Percentiles rank a stretch among this genome's conserved stretches.
These are phyloP conservation scores for Bombus balteatus DNA, from an alignment of 1,140 invertebrate species.

Conservation along the genomic window DNA sequence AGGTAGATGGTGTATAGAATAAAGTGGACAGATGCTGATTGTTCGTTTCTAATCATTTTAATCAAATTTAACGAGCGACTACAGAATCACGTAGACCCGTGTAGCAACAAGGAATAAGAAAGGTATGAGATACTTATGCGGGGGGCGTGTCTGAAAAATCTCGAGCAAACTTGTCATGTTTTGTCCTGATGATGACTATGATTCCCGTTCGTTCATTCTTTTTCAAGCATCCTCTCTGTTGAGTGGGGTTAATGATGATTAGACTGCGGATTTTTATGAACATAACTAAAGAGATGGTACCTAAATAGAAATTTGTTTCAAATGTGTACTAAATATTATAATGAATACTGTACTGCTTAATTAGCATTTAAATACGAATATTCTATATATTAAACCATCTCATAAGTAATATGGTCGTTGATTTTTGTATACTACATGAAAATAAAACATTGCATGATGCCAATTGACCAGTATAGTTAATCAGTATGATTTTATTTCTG, in stretches of 20 bases:
- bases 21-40: conserved; percentile 38
- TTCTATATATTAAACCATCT: too few species aligned
- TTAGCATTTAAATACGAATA: too few species aligned
- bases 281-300: too few species aligned
- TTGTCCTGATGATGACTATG: conserved; percentile 3
- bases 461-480: too few species aligned
- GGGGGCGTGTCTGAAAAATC: conserved; percentile 26
- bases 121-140: conserved; percentile 59
- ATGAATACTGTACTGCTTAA: too few species aligned
- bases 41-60: conserved; percentile 65
- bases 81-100: conserved; percentile 54
- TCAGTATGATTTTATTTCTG: too few species aligned
- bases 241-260: not conserved
- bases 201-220: not conserved
- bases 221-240: not conserved
- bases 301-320: too few species aligned
- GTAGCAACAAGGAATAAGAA: conserved; percentile 64
- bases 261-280: too few species aligned
- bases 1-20: conserved; percentile 30
- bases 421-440: not conserved
- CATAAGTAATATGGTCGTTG: too few species aligned
- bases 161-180: not conserved
- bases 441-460: too few species aligned
- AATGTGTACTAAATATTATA: too few species aligned
- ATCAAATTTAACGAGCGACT: conserved; percentile 67